Conservation (phyloP, 2,888 invertebrate genomes). For the Tenthredo scrophulariae region DNA sequence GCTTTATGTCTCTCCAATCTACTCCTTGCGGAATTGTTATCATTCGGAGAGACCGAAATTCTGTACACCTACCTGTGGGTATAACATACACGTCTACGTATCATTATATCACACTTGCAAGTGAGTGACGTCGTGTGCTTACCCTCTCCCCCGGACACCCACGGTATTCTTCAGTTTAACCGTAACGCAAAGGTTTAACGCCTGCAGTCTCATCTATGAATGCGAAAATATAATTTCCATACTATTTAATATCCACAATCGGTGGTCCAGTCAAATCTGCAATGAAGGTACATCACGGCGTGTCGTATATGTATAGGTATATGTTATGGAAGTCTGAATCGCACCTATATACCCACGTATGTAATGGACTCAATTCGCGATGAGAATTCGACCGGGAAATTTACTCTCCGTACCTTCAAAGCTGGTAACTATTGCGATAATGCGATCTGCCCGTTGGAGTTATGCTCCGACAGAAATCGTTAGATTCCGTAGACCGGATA, state of each 20-base stretch:
- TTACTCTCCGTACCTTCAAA: background rate
- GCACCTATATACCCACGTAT: background rate
- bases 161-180: background rate
- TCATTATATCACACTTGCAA: background rate
- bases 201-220: background rate
- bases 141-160: background rate
- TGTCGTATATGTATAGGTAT: too few species aligned
- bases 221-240: background rate
- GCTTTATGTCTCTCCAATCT: background rate
- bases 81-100: background rate
- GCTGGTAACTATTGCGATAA: background rate
- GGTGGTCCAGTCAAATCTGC: background rate
- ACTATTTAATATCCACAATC: background rate
- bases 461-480: background rate
- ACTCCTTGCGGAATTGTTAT: background rate
- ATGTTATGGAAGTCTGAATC: background rate
- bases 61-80: background rate
- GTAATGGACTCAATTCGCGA: background rate
- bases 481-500: background rate
- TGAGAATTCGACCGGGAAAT: slow-evolving; percentile 1
- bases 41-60: background rate
- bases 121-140: background rate
- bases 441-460: background rate
- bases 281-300: background rate
- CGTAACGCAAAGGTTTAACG: background rate